Conservation (phyloP, 2,797 vertebrate genomes). For the Propithecus perrieri region DNA sequence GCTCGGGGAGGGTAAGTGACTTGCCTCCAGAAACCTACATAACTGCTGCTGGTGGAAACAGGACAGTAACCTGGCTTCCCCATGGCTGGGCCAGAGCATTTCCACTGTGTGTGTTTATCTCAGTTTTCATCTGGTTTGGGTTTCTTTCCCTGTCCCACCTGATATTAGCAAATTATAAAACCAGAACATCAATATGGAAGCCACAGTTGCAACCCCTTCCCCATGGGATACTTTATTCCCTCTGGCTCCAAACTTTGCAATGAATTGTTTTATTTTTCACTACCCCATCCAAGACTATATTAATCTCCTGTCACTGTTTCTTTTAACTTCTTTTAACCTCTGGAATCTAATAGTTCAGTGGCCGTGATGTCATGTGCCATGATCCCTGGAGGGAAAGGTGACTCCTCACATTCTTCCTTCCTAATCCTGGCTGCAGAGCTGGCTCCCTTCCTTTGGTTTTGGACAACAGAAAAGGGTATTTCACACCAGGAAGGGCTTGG, state of each 20-base stretch:
- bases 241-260: background rate
- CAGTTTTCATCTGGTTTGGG: slow-evolving; percentile 64
- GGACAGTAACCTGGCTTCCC: background rate
- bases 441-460: background rate
- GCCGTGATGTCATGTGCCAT: too few relatives aligned
- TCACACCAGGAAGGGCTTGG: background rate
- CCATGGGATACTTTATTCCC: background rate
- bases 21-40: background rate
- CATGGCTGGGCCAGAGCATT: background rate
- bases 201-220: background rate
- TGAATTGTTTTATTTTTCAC: background rate
- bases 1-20: background rate
- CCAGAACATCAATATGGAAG: slow-evolving; percentile 22
- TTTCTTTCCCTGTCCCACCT: slow-evolving; percentile 34
- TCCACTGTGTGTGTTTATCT: background rate
- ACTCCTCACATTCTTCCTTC: background rate
- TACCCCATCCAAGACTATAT: background rate
- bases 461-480: background rate
- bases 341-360: background rate
- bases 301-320: background rate
- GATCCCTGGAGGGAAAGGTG: background rate
- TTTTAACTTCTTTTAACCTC: background rate
- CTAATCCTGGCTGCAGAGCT: background rate
- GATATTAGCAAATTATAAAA: slow-evolving; percentile 57
- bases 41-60: background rate